Evolutionary conservation across 2,797 vertebrate species (phyloP), one percentile per base, ranked within the genome.

Genomic region (Sebastes melanostomus): DNA sequence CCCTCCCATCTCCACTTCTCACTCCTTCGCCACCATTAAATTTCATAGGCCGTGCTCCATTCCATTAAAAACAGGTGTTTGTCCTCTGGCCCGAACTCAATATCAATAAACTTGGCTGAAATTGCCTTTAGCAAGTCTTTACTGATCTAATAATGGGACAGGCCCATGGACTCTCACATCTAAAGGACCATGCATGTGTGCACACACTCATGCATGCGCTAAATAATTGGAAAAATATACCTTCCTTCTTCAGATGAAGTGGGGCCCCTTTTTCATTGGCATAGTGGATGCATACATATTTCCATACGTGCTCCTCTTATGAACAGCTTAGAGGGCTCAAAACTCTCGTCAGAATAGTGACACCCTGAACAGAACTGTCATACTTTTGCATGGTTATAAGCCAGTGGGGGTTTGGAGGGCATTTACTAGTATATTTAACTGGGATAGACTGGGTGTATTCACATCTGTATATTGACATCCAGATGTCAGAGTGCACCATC

Each of bases 61-160:
- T 72, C 16, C 75, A 91, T 89, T 77, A 75, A 58, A 86, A 92
- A 58, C 89, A 89, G 77, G 78, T 86, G 87, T 87, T 84, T 67
- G 59, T 86, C 78, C 25, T 66, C 75, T 63, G 69, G 69, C 68
- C 36, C 42, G 2, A 30, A 50, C 65, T 73, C 69, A 54, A 9
- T 59, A 68, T 85, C 69, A 83, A 63, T 76, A 80, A 74, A 77
- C 59, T 54, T 68, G 68, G 69, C 77, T 61, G 27, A 69, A 71
- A 46, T 24, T 27, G 52, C 38, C 55, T 55, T 55, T 32, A 24
- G 74, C 38, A 22, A 78, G 0, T 50, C 30, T 72, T 78, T 74
- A 32, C 30, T 27, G 30, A 66, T 83, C 14, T 74, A 77, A 73
- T 36, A 59, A 36, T 32, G 27, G 10, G 32, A 27, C 36, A 9